Evolutionary conservation across 2,797 vertebrate genomes (phyloP).

Genomic region (Gambelia wislizenii): DNA sequence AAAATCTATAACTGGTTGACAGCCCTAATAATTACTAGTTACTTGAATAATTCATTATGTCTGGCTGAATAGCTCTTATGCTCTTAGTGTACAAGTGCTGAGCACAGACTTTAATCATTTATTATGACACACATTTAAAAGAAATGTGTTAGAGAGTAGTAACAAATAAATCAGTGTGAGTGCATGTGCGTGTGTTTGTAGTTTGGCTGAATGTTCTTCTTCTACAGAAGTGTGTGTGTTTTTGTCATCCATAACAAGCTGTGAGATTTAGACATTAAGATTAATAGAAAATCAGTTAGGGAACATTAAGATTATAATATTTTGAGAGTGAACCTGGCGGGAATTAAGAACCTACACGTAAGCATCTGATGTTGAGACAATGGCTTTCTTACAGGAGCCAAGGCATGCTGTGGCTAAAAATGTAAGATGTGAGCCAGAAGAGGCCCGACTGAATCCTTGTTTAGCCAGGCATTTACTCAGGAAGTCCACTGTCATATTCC

Average conservation of each 20-base stretch:
- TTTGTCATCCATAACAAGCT: conserved; percentile 4
- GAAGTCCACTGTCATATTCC: no score
- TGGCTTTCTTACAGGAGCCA: background rate
- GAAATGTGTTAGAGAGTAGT: background rate
- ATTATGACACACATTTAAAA: conserved; percentile 25
- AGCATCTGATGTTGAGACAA: background rate
- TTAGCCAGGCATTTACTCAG: background rate
- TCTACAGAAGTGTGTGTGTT: background rate
- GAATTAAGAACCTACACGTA: background rate
- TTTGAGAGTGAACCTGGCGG: background rate
- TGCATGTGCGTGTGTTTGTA: background rate
- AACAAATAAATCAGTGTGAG: background rate
- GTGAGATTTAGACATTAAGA: background rate
- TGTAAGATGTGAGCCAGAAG: background rate
- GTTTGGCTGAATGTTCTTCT: background rate
- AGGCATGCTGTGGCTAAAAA: no score
- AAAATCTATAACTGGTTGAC: background rate
- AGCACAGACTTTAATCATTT: conserved; percentile 19
- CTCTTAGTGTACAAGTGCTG: background rate
- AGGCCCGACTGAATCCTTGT: background rate
- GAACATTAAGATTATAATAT: conserved; percentile 20
- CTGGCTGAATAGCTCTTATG: background rate
- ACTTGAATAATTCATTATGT: conserved; percentile 25
- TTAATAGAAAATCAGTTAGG: conserved; percentile 13
- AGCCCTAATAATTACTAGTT: conserved; percentile 16